These are phyloP conservation scores for Eufriesea mexicana DNA, from an alignment of 1,140 invertebrate species.

Conservation along the genomic window DNA sequence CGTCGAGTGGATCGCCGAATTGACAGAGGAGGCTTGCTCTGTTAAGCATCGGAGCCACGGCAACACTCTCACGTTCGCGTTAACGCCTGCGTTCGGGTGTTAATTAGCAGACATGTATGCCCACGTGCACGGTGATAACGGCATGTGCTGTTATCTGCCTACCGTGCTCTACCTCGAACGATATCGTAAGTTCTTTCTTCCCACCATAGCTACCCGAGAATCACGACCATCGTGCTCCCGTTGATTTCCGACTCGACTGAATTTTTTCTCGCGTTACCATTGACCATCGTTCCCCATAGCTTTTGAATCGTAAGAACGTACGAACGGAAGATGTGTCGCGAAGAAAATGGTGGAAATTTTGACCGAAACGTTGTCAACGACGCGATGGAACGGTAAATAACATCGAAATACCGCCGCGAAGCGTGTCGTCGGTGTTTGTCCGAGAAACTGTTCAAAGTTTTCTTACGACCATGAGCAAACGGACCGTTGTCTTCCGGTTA, in stretches of 20 bases:
- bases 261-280: no score
- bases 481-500: neutral
- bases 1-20: conserved; percentile 41
- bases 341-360: no score
- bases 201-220: no score
- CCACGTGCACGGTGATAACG: conserved; percentile 79
- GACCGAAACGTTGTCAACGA: no score
- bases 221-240: no score
- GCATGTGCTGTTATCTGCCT: conserved; percentile 80
- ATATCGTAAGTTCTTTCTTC: conserved; percentile 74
- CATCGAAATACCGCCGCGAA: neutral
- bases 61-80: conserved; percentile 34
- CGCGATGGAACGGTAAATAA: neutral
- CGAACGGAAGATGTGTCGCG: no score
- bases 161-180: conserved; percentile 78
- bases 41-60: conserved; percentile 20
- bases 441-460: neutral
- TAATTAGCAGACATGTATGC: conserved; percentile 76
- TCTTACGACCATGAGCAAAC: neutral
- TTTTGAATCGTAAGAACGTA: no score
- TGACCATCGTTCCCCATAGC: no score
- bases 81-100: conserved; percentile 31
- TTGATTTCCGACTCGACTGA: no score
- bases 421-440: neutral
- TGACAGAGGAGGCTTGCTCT: conserved; percentile 33